Conservation (phyloP, 2,113 vertebrate genomes). For the Pseudolaguvia tuberculata region DNA sequence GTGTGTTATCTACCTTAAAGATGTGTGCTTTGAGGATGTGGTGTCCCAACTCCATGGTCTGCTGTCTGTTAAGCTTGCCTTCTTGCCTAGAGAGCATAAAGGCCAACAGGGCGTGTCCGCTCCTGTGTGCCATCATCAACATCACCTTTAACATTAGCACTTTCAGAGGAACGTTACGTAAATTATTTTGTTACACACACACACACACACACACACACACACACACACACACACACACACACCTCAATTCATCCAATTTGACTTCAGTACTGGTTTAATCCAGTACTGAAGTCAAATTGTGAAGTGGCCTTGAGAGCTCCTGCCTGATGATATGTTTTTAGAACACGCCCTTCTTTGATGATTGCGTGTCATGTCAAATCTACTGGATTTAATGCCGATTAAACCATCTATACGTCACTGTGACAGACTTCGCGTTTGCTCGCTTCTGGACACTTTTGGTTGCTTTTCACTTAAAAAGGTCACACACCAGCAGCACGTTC, state of each 20-base stretch:
- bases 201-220: not conserved
- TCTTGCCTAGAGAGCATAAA: constrained; percentile 98
- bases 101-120: constrained; percentile 90
- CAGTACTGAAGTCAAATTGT: no score
- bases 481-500: not conserved
- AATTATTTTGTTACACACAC: not conserved
- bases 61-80: constrained; percentile 93
- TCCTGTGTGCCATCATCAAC: constrained; percentile 65
- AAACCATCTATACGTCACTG: constrained; percentile 31
- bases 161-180: not conserved
- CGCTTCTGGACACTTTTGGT: constrained; percentile 12
- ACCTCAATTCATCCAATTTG: not conserved
- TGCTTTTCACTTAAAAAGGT: constrained; percentile 16
- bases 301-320: not conserved
- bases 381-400: constrained; percentile 31
- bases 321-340: not conserved
- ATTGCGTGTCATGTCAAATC: constrained; percentile 3
- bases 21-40: constrained; percentile 99
- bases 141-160: not conserved
- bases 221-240: no score
- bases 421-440: not conserved
- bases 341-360: constrained; percentile 9
- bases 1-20: constrained; percentile 80
- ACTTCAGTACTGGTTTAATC: not conserved
- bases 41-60: constrained; percentile 97